Conservation (phyloP, 1,140 invertebrate species). For the Cyphomyrmex costatus region DNA sequence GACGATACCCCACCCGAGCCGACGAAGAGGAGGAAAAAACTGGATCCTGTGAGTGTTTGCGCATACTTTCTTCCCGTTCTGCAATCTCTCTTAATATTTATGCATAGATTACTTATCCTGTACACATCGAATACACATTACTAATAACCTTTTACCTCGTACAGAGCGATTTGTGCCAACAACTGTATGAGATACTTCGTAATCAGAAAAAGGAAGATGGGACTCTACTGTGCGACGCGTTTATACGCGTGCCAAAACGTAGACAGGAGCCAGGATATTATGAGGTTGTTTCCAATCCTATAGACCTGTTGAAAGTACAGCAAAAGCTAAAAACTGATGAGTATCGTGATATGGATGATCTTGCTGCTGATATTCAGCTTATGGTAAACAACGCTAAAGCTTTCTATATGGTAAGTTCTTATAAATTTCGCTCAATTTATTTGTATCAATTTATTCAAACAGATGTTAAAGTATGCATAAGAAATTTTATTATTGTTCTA, state of each 20-base stretch:
- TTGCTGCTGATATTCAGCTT: constrained; percentile 94
- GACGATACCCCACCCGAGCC: constrained; percentile 86
- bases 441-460: constrained; percentile 33
- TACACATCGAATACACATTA: neutral
- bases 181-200: constrained; percentile 96
- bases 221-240: constrained; percentile 95
- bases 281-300: constrained; percentile 96
- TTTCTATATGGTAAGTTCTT: constrained; percentile 93
- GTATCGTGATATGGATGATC: constrained; percentile 95
- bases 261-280: constrained; percentile 96
- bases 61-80: neutral
- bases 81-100: neutral
- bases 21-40: constrained; percentile 86
- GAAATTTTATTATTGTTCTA: neutral
- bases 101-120: neutral
- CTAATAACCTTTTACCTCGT: constrained; percentile 65
- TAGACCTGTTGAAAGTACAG: constrained; percentile 97
- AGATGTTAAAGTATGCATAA: constrained; percentile 6
- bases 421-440: neutral
- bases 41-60: constrained; percentile 86
- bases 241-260: constrained; percentile 97
- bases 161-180: constrained; percentile 95
- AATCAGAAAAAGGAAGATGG: constrained; percentile 98
- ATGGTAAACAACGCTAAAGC: constrained; percentile 96
- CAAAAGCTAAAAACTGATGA: constrained; percentile 98